phyloP scores from a whole-genome alignment of 2,113 vertebrate species.

The Pelodiscus sinensis region DNA sequence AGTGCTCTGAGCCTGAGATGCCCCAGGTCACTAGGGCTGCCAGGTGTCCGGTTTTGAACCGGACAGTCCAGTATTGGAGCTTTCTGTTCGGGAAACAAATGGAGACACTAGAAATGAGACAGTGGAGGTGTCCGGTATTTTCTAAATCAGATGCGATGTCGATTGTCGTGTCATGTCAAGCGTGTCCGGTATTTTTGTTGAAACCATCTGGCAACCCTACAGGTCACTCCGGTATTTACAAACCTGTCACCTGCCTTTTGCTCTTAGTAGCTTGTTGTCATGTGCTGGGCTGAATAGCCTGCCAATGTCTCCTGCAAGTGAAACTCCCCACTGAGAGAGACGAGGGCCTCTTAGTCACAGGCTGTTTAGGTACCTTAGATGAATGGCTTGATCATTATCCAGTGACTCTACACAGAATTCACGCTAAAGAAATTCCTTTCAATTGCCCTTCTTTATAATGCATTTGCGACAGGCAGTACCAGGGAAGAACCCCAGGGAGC shows the following conservation, averaged over 20 bases:
- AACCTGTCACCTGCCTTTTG: background rate
- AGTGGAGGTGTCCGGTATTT: too few relatives aligned
- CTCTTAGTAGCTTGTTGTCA: background rate
- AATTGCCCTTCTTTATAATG: background rate
- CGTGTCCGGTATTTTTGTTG: too few relatives aligned
- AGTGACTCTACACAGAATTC: background rate
- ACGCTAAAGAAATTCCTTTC: background rate
- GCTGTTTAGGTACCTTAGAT: background rate
- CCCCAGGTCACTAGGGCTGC: background rate
- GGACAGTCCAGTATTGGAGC: too few relatives aligned
- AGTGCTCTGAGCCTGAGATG: background rate
- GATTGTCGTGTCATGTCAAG: too few relatives aligned
- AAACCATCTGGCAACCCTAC: too few relatives aligned
- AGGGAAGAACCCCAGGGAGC: background rate
- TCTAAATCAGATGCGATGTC: too few relatives aligned
- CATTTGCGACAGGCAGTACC: background rate
- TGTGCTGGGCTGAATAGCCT: background rate
- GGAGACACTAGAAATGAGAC: too few relatives aligned
- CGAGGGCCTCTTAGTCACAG: background rate
- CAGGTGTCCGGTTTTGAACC: too few relatives aligned
- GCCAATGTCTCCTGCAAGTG: background rate
- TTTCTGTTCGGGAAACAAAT: too few relatives aligned
- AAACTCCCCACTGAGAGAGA: background rate
- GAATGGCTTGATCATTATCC: background rate
- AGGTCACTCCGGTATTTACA: background rate